A percentile compares a stretch with the other conserved stretches of the same genome.
Conservation (phyloP, 2,888 invertebrate species). For the Lypha dubia region DNA sequence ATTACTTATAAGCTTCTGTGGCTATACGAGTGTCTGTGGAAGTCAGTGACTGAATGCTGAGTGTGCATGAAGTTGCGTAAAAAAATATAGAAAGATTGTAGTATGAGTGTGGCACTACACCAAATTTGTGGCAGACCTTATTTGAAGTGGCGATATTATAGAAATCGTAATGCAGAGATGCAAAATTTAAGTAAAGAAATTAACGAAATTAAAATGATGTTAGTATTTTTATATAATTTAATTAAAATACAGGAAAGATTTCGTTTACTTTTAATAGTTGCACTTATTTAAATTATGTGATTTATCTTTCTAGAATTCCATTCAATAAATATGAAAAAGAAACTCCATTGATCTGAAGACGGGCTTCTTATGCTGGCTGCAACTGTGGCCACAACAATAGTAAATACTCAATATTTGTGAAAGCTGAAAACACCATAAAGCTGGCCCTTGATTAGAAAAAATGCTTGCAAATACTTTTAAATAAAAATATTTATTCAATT, state of each 20-base stretch:
- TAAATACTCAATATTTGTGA: too few species aligned
- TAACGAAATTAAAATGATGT: neutral
- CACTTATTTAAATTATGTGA: too few species aligned
- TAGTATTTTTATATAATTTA: neutral
- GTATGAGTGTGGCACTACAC: neutral
- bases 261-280: neutral
- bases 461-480: too few species aligned
- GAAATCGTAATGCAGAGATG: neutral
- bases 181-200: neutral
- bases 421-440: too few species aligned
- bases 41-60: neutral
- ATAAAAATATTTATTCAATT: too few species aligned
- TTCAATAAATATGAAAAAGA: too few species aligned
- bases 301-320: too few species aligned
- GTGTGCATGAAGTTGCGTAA: neutral
- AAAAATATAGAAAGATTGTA: neutral
- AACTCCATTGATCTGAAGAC: too few species aligned
- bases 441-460: too few species aligned
- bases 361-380: too few species aligned
- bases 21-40: neutral
- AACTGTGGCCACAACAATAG: too few species aligned
- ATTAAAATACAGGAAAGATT: neutral
- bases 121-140: neutral
- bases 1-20: constrained; percentile 57
- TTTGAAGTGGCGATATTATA: neutral